Conservation (phyloP, 2,888 invertebrate genomes). For the Macrophya annulata region DNA sequence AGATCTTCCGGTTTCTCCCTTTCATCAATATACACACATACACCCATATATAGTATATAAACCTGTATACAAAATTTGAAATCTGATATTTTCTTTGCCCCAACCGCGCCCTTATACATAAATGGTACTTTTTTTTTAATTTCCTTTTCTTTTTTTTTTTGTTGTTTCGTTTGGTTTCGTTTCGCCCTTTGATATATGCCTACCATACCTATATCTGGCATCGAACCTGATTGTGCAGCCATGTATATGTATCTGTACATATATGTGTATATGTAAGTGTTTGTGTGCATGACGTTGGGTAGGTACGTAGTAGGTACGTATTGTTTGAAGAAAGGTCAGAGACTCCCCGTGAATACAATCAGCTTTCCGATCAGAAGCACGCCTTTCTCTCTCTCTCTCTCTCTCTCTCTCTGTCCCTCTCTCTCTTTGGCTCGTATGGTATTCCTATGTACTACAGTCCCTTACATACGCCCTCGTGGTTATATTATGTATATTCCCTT, state of each 20-base stretch:
- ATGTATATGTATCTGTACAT: background rate
- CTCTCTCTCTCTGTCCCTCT: background rate
- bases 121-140: background rate
- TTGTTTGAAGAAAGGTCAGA: conserved; percentile 51
- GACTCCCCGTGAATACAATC: conserved; percentile 50
- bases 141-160: background rate
- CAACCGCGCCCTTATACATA: conserved; percentile 26
- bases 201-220: background rate
- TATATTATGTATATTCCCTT: background rate
- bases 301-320: background rate
- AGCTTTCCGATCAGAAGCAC: conserved; percentile 53
- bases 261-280: background rate
- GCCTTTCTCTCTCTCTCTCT: conserved; percentile 34
- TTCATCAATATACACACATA: no score
- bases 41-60: no score
- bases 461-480: conserved; percentile 15
- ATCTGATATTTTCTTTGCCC: background rate
- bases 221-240: conserved; percentile 14
- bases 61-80: background rate
- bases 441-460: background rate
- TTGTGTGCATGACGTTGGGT: background rate
- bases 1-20: no score
- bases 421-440: background rate
- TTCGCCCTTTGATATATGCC: background rate
- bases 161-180: conserved; percentile 3